These are phyloP conservation scores for Heliothis peltigera DNA, from an alignment of 2,888 invertebrate species.

Conservation along the genomic window DNA sequence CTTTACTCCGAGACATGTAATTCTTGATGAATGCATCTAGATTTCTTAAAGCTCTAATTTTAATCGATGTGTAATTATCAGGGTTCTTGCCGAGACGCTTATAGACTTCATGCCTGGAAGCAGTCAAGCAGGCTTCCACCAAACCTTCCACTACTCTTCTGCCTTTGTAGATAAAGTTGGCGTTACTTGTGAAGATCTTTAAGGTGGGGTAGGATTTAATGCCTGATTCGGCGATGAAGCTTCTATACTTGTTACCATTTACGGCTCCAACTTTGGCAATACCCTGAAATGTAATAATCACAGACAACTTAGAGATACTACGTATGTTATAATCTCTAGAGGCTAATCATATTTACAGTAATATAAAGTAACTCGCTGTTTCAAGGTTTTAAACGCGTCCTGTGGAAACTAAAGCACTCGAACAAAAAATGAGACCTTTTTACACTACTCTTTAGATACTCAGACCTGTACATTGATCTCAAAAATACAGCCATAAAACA, in stretches of 20 bases:
- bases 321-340: too few species aligned
- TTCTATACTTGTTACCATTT: conserved; percentile 2
- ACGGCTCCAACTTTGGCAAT: background rate
- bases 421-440: too few species aligned
- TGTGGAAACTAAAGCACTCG: too few species aligned
- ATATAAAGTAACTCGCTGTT: too few species aligned
- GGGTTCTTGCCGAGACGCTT: background rate
- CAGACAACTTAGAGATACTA: too few species aligned
- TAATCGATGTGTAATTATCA: background rate
- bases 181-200: background rate
- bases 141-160: conserved; percentile 1
- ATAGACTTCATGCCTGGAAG: conserved; percentile 1
- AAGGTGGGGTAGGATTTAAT: background rate
- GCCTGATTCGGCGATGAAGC: background rate
- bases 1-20: background rate
- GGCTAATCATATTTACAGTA: too few species aligned
- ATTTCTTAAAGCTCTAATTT: background rate
- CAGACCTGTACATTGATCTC: too few species aligned
- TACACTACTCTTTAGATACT: too few species aligned
- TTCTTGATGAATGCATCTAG: background rate
- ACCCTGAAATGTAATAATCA: background rate
- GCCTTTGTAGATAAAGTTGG: conserved; percentile 1
- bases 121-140: background rate
- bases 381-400: too few species aligned
- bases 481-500: too few species aligned